phyloP scores from a whole-genome alignment of 2,888 invertebrate species.

The Ethmia dodecea region DNA sequence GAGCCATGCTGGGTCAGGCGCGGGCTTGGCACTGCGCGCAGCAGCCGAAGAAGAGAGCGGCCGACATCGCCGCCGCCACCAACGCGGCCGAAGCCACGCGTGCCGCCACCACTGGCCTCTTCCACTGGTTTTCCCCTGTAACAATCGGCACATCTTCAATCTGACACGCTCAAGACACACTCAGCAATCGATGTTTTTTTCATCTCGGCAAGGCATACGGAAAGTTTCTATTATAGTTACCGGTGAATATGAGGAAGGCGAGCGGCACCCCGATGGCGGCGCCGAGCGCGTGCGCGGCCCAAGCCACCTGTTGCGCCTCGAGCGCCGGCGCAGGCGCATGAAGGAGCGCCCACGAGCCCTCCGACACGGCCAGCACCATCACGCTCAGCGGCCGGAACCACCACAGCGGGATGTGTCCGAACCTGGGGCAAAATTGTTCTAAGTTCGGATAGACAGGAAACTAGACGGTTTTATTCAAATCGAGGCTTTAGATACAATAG shows the following conservation, averaged over 20 bases:
- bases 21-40: no score
- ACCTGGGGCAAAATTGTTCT: slow-evolving; percentile 29
- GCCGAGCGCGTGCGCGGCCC: slow-evolving; percentile 85
- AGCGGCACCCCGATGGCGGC: slow-evolving; percentile 81
- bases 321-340: slow-evolving; percentile 18
- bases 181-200: no score
- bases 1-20: no score
- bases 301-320: slow-evolving; percentile 68
- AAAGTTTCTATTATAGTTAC: no score
- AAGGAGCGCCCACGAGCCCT: slow-evolving; percentile 66
- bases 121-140: slow-evolving; percentile 53
- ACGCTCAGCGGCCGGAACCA: slow-evolving; percentile 79
- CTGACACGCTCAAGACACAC: no score
- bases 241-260: slow-evolving; percentile 77
- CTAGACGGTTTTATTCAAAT: neutral
- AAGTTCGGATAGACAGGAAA: neutral
- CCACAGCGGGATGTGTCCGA: slow-evolving; percentile 64
- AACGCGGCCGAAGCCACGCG: slow-evolving; percentile 39
- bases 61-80: slow-evolving; percentile 30
- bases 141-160: slow-evolving; percentile 12
- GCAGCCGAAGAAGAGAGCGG: slow-evolving; percentile 28
- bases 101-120: slow-evolving; percentile 28
- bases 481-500: neutral
- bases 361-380: slow-evolving; percentile 80
- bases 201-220: no score